Conservation (phyloP, 2,888 invertebrate genomes). For the Himalopsyche kuldschensis region DNA sequence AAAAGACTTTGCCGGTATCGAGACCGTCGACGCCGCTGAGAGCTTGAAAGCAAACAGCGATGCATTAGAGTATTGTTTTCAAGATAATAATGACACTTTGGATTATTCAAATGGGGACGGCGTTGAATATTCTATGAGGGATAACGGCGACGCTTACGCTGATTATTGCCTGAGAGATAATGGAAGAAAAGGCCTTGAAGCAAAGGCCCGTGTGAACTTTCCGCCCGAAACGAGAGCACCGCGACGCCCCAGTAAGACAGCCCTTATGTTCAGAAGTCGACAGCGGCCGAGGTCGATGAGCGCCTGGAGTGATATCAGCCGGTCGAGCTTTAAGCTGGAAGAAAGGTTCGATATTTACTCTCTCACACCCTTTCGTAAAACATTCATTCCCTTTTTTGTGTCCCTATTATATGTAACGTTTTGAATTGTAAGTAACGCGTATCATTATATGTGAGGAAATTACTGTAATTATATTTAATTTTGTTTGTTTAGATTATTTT, state of each 20-base stretch:
- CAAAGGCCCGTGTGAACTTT: constrained; percentile 69
- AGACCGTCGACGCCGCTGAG: constrained; percentile 22
- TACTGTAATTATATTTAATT: too few species aligned
- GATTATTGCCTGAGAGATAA: constrained; percentile 42
- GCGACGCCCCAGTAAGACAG: constrained; percentile 50
- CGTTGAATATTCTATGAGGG: too few species aligned
- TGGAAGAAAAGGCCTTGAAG: constrained; percentile 39
- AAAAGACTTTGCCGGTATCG: constrained; percentile 22
- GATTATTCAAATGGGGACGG: too few species aligned
- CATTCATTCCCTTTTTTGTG: too few species aligned
- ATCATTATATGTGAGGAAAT: too few species aligned
- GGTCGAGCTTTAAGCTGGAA: constrained; percentile 79
- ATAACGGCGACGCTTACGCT: neutral
- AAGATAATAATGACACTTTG: too few species aligned
- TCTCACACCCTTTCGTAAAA: too few species aligned
- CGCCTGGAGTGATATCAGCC: constrained; percentile 85
- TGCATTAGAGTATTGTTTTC: neutral
- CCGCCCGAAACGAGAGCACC: constrained; percentile 60
- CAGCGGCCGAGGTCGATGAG: constrained; percentile 77
- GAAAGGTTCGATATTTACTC: constrained; percentile 61
- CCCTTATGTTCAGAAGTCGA: constrained; percentile 56
- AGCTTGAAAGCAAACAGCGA: neutral
- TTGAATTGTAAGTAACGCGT: too few species aligned
- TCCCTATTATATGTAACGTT: too few species aligned
- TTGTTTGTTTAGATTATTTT: too few species aligned